A percentile compares a stretch with the other conserved stretches of the same genome.
phyloP scores from a whole-genome alignment of 2,888 invertebrate genomes.

The Caenorhabditis sulstoni region DNA sequence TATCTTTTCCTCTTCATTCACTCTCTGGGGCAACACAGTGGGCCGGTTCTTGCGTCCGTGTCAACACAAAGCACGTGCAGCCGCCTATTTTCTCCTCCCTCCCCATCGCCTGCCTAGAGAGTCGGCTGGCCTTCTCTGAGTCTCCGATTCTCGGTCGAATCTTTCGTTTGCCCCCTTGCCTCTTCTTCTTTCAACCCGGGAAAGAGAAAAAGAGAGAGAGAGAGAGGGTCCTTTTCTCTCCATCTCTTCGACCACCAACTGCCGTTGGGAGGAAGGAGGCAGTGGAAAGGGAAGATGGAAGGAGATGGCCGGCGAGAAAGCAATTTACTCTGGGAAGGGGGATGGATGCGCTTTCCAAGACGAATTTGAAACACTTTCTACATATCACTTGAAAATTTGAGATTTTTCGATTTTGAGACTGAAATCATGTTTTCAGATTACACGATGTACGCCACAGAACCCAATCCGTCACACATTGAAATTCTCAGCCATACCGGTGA shows the following conservation, averaged over 20 bases:
- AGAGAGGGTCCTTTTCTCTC: too few species aligned
- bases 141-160: not conserved
- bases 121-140: not conserved
- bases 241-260: conserved; percentile 41
- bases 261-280: conserved; percentile 12
- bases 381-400: too few species aligned
- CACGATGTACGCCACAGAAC: conserved; percentile 30
- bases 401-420: too few species aligned
- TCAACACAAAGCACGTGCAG: conserved; percentile 52
- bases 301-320: conserved; percentile 6
- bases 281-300: not conserved
- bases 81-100: conserved; percentile 39
- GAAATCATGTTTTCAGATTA: conserved; percentile 30
- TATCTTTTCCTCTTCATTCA: conserved; percentile 3
- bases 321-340: not conserved
- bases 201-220: conserved; percentile 1
- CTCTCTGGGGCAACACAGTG: conserved; percentile 2
- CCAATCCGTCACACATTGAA: conserved; percentile 50
- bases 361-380: too few species aligned
- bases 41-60: conserved; percentile 42
- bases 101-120: not conserved
- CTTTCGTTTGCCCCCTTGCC: conserved; percentile 7
- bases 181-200: conserved; percentile 6
- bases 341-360: not conserved
- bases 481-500: conserved; percentile 56